Base-by-base conservation (phyloP, 1,140 invertebrate genomes). In the Hyposmocoma kahamanoa region DNA sequence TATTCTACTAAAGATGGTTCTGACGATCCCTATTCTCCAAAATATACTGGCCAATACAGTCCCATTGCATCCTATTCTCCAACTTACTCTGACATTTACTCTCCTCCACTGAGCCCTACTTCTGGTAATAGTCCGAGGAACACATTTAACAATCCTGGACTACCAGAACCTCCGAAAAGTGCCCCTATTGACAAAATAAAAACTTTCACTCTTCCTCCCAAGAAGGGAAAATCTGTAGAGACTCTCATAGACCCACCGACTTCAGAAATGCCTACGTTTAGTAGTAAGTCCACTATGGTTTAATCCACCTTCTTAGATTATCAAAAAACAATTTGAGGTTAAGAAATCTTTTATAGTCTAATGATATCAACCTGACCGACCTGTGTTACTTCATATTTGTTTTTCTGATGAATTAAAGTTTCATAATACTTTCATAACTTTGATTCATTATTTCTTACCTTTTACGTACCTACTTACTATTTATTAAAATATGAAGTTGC, bases 221-320 rank as follows among this genome's bases (percentile, higher is more conserved):
- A 72, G 45, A 78, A 70, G 47, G 82, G 82, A 11, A 86, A 82
- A 59, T 87, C 86, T 21, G 53, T 79, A 30, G 84, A 87, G 62
- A 84, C 80, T 21, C 60, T 87, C 8, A 81, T 82, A 22, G 76
- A 84, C 45, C 74, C 79, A 42, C 79, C 82, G 0, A 38, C 46
- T 8, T 36, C 59, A 20, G 84, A 88, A 53, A 55, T 76, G 19
- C 73, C 73, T 9, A 79, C 28, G 10, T 21, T 72, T 13, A 82
- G 80, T 54, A 76, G 82, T 63, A 66, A 72, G 49, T 86, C 84
- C 17, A 87, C 86, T 24, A 87, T 87, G 86, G 86, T 87, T 17
- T 87, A 74, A 54, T n/a, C n/a, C n/a, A n/a, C n/a, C n/a, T n/a
- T n/a, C n/a, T n/a, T n/a, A n/a, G n/a, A n/a, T n/a, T n/a, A n/a